phyloP scores from a whole-genome alignment of 2,797 vertebrate genomes.

The Prionace glauca region DNA sequence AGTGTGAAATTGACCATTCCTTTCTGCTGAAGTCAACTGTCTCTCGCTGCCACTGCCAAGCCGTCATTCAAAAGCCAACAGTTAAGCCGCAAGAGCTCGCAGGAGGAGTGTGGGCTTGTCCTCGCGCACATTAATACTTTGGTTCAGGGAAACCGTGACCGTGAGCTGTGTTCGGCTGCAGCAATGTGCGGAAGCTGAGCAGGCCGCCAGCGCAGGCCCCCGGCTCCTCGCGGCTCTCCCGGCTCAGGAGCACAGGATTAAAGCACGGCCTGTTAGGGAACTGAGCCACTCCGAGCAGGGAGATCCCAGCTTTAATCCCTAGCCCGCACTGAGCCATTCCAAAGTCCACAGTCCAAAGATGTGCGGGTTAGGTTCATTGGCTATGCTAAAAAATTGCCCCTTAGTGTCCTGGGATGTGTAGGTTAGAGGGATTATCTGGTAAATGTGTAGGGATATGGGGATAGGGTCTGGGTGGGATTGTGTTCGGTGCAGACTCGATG shows the following conservation, averaged over 20 bases:
- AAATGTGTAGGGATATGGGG: too few species aligned
- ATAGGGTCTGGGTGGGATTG: too few species aligned
- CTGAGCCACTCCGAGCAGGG: neutral
- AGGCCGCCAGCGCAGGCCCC: neutral
- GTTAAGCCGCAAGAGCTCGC: slow-evolving; percentile 50
- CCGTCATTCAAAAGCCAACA: slow-evolving; percentile 53
- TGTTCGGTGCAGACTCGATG: too few species aligned
- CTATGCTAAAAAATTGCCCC: too few species aligned
- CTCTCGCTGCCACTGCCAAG: slow-evolving; percentile 48
- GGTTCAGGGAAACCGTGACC: neutral
- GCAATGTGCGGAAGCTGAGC: neutral
- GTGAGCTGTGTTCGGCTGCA: neutral
- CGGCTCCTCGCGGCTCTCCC: neutral
- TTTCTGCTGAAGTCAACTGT: slow-evolving; percentile 51
- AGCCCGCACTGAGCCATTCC: neutral
- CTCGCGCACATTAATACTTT: slow-evolving; percentile 42
- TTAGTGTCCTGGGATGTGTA: too few species aligned
- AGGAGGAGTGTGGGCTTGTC: slow-evolving; percentile 50
- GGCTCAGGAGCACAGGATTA: neutral
- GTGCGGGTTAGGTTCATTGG: too few species aligned
- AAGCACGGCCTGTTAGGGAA: neutral
- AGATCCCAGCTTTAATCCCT: neutral
- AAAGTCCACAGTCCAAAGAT: too few species aligned
- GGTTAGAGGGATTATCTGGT: too few species aligned
- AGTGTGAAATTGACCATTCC: slow-evolving; percentile 57